A percentile compares a stretch with the other conserved stretches of the same genome.
Evolutionary conservation across 2,888 invertebrate genomes (phyloP).

Genomic region (Metalampra italica): DNA sequence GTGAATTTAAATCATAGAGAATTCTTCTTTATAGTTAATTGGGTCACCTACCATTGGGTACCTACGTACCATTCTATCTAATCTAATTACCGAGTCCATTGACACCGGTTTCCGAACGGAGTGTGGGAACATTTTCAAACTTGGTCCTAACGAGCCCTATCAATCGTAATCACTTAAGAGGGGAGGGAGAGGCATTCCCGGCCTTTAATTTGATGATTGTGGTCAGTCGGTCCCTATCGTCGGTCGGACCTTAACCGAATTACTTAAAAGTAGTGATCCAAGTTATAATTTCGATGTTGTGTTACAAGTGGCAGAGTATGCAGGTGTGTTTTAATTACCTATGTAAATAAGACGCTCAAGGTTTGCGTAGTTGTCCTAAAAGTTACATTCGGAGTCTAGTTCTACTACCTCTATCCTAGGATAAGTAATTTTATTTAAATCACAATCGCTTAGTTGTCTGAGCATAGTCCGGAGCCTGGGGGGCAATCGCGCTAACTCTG

Average conservation of each 20-base stretch:
- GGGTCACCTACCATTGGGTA: no score
- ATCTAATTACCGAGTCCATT: background rate
- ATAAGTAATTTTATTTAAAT: no score
- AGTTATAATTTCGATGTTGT: background rate
- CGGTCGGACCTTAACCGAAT: slow-evolving; percentile 41
- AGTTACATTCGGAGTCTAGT: no score
- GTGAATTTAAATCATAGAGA: no score
- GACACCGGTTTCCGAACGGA: background rate
- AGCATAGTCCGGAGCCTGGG: no score
- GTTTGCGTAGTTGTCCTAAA: no score
- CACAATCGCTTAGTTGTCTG: no score
- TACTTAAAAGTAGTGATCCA: slow-evolving; percentile 1
- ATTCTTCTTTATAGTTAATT: no score
- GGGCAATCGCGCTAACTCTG: no score
- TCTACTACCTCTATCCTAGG: no score
- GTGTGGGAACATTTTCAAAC: slow-evolving; percentile 20
- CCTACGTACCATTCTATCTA: no score
- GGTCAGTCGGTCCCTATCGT: slow-evolving; percentile 50
- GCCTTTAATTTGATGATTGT: slow-evolving; percentile 59
- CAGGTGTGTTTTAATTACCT: background rate
- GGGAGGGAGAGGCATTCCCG: slow-evolving; percentile 53
- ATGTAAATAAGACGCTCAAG: background rate
- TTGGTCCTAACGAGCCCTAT: slow-evolving; percentile 46
- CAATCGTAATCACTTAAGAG: slow-evolving; percentile 52
- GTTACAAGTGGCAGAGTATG: background rate